These are phyloP conservation scores for Brachirus orientalis DNA, from an alignment of 2,113 vertebrate species.

Conservation along the genomic window DNA sequence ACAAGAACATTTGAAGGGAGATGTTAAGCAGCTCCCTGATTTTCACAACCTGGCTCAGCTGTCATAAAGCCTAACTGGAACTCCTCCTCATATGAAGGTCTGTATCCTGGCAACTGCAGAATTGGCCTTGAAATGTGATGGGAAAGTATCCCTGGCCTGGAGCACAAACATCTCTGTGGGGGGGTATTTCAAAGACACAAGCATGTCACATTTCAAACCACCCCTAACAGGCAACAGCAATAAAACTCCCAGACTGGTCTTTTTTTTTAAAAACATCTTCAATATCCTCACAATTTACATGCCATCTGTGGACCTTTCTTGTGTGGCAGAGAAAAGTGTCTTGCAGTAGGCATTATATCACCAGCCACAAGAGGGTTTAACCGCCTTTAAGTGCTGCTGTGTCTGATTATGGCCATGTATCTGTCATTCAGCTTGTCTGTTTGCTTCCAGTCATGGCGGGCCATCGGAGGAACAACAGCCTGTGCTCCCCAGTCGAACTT, in stretches of 20 bases:
- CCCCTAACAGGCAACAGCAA: constrained; percentile 19
- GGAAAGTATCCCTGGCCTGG: constrained; percentile 46
- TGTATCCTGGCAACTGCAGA: constrained; percentile 62
- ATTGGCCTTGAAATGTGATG: constrained; percentile 45
- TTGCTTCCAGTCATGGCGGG: constrained; percentile 10
- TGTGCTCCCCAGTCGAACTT: neutral
- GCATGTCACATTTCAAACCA: constrained; percentile 51
- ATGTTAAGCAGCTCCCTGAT: constrained; percentile 28
- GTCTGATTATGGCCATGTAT: neutral
- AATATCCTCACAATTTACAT: constrained; percentile 6
- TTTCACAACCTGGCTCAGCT: constrained; percentile 28
- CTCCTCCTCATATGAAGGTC: constrained; percentile 35
- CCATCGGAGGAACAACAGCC: constrained; percentile 13
- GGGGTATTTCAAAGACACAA: constrained; percentile 54
- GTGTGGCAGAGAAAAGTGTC: neutral
- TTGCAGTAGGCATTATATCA: neutral
- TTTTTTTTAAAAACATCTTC: constrained; percentile 7
- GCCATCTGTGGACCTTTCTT: neutral
- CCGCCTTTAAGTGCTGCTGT: constrained; percentile 18
- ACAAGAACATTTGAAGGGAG: constrained; percentile 4
- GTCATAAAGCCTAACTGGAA: constrained; percentile 28
- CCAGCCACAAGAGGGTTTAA: neutral
- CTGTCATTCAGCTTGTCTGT: neutral
- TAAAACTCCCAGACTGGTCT: neutral
- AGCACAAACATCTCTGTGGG: constrained; percentile 44